Base-by-base conservation (phyloP, 2,113 vertebrate genomes). In the Istiophorus platypterus region DNA sequence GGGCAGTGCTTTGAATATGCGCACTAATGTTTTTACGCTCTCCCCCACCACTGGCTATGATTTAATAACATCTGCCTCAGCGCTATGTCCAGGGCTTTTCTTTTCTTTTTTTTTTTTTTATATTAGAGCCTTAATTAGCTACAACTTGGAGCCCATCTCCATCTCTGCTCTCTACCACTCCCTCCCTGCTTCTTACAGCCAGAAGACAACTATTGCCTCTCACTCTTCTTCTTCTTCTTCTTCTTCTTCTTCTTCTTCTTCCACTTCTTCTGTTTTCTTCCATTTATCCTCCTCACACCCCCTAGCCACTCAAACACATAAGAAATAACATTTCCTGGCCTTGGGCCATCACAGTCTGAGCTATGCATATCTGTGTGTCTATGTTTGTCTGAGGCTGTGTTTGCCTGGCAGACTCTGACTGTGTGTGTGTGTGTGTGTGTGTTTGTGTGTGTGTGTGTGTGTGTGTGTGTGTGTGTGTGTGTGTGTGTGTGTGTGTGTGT, bases 81-180 rank as follows among this genome's bases (percentile, higher is more conserved):
- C 24, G 73, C 82, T 85, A 57, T 86, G 92, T 93, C 92, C 89
- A 91, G 87, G 76, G 78, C 72, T 73, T 86, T 62, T 82, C 68
- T 78, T 42, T 75, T 49, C 69, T 65, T 71, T 22, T 31, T 67
- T 71, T 78, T 80, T 89, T 88, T 80, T 90, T n/a, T n/a, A n/a
- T n/a, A 92, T 89, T 85, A 82, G 64, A 84, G 77, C 91, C 91
- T 94, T 95, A 94, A 95, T 94, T 95, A 95, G 93, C 88, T 85
- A 84, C 81, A 88, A 89, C 89, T 83, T 58, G n/a, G 64, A 78
- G 81, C 78, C 80, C 7, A n/a, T 76, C 69, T 84, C 72, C 34
- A 65, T 86, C 59, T 69, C 68, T 70, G 57, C 0, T 10, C 71
- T 81, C 71, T 42, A 12, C 68, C 31, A 57, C 74, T 42, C 26